Base-by-base conservation (phyloP, 2,797 vertebrate species). In the Cynodonichthys magdalenae region DNA sequence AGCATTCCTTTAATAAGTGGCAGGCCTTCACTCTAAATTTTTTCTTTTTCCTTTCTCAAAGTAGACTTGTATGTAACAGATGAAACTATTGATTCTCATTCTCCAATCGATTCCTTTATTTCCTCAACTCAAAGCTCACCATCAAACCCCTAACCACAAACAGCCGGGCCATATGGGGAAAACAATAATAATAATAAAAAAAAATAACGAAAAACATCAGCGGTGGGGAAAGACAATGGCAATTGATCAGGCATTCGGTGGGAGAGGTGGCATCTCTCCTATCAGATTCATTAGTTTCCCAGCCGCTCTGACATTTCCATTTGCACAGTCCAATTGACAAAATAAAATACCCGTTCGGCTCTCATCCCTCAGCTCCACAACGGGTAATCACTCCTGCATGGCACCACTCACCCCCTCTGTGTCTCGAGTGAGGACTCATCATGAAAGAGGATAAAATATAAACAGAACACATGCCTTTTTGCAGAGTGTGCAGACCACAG, bases 311-410 rank as follows among this genome's bases (percentile, higher is more conserved):
- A 91, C 90, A 91, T 94, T 93, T 94, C 90, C 90, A 93, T 94
- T 94, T 93, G 90, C 88, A 90, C 89, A 90, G 83, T 90, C 89
- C 90, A 92, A 89, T 90, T 92, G 93, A 91, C 88, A 90, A 91
- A 93, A 92, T 92, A 90, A 93, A 94, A 92, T 89, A 90, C 69
- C 82, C 72, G 80, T 86, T 87, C 61, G 29, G 63, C 82, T 91
- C 84, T 82, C 87, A 86, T 88, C 78, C 78, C 72, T 85, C 77
- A 84, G 88, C 71, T 70, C 76, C 51, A 59, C 28, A 8, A 71
- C 3, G 36, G 63, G 85, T 90, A 92, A 93, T 92, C 92, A 88
- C 74, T 86, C 89, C 84, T 84, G 77, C 66, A 34, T 72, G 55
- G 77, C 71, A 52, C 59, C 79, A 69, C 66, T 59, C 77, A 9